phyloP scores from a whole-genome alignment of 2,888 invertebrate genomes.

The Acleris emargana region DNA sequence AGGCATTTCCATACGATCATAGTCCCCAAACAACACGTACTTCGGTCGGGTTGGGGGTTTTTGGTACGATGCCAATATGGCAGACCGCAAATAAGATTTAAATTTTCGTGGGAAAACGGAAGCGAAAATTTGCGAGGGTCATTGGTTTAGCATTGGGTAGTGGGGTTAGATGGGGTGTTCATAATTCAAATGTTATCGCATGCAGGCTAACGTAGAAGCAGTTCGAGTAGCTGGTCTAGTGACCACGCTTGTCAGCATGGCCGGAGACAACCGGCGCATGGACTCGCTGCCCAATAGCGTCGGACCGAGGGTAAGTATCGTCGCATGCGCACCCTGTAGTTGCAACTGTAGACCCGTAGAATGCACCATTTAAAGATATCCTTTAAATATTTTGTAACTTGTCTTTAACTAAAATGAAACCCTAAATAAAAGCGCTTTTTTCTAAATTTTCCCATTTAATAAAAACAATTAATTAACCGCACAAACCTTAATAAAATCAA shows the following conservation, averaged over 20 bases:
- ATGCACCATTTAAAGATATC: constrained; percentile 7
- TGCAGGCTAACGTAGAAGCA: constrained; percentile 91
- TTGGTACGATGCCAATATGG: constrained; percentile 69
- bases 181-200: constrained; percentile 82
- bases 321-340: constrained; percentile 18
- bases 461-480: too few species aligned
- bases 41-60: constrained; percentile 54
- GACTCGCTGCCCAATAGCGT: constrained; percentile 79
- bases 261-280: constrained; percentile 85
- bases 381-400: not conserved
- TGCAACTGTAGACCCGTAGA: constrained; percentile 15
- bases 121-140: constrained; percentile 4
- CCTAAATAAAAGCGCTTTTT: constrained; percentile 3
- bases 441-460: not conserved
- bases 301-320: constrained; percentile 77
- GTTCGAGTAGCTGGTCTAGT: constrained; percentile 92
- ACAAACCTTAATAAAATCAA: not conserved
- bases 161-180: constrained; percentile 45
- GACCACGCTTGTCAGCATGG: constrained; percentile 92
- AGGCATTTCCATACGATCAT: constrained; percentile 59
- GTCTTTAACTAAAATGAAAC: constrained; percentile 14
- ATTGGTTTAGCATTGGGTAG: not conserved
- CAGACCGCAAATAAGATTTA: constrained; percentile 76
- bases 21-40: constrained; percentile 51
- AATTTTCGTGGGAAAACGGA: constrained; percentile 47